Base-by-base conservation (phyloP, 1,140 invertebrate genomes). In the Zaprionus ghesquierei region DNA sequence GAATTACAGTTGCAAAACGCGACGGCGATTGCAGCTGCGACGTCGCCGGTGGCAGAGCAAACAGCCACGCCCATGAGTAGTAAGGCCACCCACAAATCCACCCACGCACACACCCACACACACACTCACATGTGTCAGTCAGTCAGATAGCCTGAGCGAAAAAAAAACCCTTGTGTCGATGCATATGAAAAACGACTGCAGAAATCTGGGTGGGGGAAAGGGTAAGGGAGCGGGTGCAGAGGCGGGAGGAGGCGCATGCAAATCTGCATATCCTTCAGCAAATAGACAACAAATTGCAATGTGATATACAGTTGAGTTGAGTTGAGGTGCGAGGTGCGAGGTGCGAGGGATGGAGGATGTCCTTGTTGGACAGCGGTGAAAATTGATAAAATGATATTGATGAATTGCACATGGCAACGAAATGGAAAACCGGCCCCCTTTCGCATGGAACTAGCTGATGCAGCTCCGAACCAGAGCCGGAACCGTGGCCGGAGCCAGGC, bases 321-420 rank as follows among this genome's bases (percentile, higher is more conserved):
- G 63, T 75, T 71, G 78, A 64, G 73, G 51, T 61, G 71, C 29
- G 27, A 9, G 50, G 29, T 18, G 25, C 8, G 6, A 8, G 15
- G 8, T 1, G 8, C 9, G 15, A 13, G 12, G 27, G 2, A 2
- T 44, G 25, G 27, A 35, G 35, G 27, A 13, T 33, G 51, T 69
- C 60, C 69, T 73, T 71, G 79, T 84, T 87, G 79, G 84, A 89
- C 82, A 89, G 77, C 79, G 79, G 79, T 81, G 87, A 84, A 90
- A 89, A 90, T 90, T 89, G 86, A 89, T 90, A 89, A 89, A 90
- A 90, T 87, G 87, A 90, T 90, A 90, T 90, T 90, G 87, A 90
- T 90, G 87, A 90, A 90, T 90, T 90, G 87, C 87, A 87, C 76
- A 87, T 89, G 68, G 82, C 84, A 80, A 62, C 75, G 76, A 72